Base-by-base conservation (phyloP, 1,140 invertebrate genomes). In the Anoplophora glabripennis region DNA sequence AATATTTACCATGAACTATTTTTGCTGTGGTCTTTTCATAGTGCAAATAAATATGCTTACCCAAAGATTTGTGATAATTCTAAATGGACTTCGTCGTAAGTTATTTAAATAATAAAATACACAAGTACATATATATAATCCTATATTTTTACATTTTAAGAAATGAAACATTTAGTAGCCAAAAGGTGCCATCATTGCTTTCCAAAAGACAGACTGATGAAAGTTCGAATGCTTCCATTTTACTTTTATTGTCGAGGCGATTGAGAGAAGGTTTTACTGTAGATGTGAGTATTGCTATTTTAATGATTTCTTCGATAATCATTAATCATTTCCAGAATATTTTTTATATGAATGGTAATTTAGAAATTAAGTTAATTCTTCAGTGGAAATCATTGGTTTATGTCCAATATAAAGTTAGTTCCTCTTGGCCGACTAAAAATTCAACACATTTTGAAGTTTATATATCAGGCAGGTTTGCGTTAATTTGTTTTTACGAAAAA, bases 201-300 rank as follows among this genome's bases (percentile, higher is more conserved):
- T 76, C 81, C 38, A 89, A 88, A 69, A 86, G 83, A 65, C 87
- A 89, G 67, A 78, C 81, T 37, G 86, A 89, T 65, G 81, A 82
- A 46, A 83, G 82, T 67, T 78, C 89, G 18, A 82, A 79, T 63
- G 84, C 84, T 37, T 82, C 83, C 15, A 76, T 92, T 33, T 79
- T 82, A 48, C 85, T 84, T 72, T 77, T 93, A 44, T 72, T 93
- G 35, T 89, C 88, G 34, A 87, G 89, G 69, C 76, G 91, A 37
- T 76, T 94, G 18, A 76, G 89, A 33, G 91, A 93, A 77, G 91
- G 91, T 36, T 94, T 89, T 73, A 84, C 82, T 70, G 77, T 93
- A 72, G 82, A 88, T 79, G 81, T 84, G 75, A 72, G 83, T 71
- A 34, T 28, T 28, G 64, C 33, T 34, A 53, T 42, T 48, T 34